Percentiles rank a stretch among this genome's conserved stretches.
phyloP scores from a whole-genome alignment of 2,888 invertebrate species.

The Stenoptilia bipunctidactyla region DNA sequence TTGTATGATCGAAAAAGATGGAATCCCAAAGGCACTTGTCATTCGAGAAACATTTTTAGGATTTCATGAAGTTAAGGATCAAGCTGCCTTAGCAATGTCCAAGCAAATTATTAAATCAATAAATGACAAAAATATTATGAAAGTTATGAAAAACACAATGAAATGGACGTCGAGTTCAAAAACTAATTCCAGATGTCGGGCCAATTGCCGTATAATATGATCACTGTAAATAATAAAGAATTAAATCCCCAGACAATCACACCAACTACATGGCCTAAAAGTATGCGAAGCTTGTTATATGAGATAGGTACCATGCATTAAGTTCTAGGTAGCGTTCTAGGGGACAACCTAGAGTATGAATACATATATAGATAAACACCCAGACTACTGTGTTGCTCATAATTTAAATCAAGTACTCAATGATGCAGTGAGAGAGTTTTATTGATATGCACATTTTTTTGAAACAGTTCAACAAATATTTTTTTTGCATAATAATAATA shows the following conservation, averaged over 20 bases:
- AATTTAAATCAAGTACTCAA: slow-evolving; percentile 12
- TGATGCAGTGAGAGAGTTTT: slow-evolving; percentile 12
- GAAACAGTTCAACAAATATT: slow-evolving; percentile 8
- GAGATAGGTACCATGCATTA: too few species aligned
- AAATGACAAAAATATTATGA: slow-evolving; percentile 13
- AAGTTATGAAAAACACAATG: slow-evolving; percentile 10
- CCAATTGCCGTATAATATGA: slow-evolving; percentile 11
- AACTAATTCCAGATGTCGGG: slow-evolving; percentile 9
- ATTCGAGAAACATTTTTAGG: slow-evolving; percentile 15
- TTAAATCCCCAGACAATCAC: too few species aligned
- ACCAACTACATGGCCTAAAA: too few species aligned
- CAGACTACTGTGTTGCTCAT: slow-evolving; percentile 11
- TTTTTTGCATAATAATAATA: too few species aligned
- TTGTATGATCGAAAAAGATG: slow-evolving; percentile 13
- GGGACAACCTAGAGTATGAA: too few species aligned
- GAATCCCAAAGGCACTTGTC: slow-evolving; percentile 9
- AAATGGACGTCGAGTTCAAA: slow-evolving; percentile 10
- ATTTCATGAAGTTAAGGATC: slow-evolving; percentile 15
- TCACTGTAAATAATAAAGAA: too few species aligned
- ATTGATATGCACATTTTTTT: slow-evolving; percentile 8
- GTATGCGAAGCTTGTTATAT: too few species aligned
- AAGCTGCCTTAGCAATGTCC: slow-evolving; percentile 14
- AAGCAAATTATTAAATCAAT: slow-evolving; percentile 14
- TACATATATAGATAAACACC: too few species aligned
- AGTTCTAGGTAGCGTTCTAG: too few species aligned